A percentile compares a stretch with the other conserved stretches of the same genome.
Evolutionary conservation across 2,888 invertebrate species (phyloP).

Genomic region (Cryptocephalus primarius): DNA sequence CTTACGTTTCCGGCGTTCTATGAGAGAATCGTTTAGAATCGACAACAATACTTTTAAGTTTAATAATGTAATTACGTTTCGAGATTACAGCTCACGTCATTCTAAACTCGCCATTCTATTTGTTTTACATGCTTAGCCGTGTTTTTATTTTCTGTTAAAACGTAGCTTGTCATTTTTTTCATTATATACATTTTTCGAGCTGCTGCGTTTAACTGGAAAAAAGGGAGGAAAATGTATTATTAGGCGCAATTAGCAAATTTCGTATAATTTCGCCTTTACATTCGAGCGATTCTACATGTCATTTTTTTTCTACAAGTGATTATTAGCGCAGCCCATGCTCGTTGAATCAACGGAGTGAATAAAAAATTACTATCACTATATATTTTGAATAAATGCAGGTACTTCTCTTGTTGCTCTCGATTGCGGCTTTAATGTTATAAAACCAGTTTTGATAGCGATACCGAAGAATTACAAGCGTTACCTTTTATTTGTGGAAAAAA

Average conservation of each 20-base stretch:
- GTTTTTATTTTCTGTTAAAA: conserved; percentile 8
- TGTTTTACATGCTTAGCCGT: conserved; percentile 2
- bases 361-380: too few species aligned
- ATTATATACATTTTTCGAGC: conserved; percentile 12
- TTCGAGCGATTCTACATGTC: conserved; percentile 5
- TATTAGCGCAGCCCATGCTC: background rate
- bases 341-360: too few species aligned
- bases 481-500: too few species aligned
- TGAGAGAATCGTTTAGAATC: too few species aligned
- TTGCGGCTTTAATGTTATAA: too few species aligned
- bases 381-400: too few species aligned
- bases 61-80: too few species aligned
- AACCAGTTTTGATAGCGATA: too few species aligned
- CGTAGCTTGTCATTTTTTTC: conserved; percentile 12
- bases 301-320: conserved; percentile 4
- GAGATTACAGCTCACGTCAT: conserved; percentile 9
- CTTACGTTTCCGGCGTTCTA: too few species aligned
- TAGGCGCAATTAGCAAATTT: conserved; percentile 9
- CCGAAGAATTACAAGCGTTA: too few species aligned
- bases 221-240: conserved; percentile 12
- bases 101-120: conserved; percentile 11
- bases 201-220: conserved; percentile 2
- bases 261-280: conserved; percentile 11
- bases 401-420: too few species aligned
- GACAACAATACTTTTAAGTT: too few species aligned